Conservation (phyloP, 1,140 invertebrate species). For the Lepidurus arcticus region DNA sequence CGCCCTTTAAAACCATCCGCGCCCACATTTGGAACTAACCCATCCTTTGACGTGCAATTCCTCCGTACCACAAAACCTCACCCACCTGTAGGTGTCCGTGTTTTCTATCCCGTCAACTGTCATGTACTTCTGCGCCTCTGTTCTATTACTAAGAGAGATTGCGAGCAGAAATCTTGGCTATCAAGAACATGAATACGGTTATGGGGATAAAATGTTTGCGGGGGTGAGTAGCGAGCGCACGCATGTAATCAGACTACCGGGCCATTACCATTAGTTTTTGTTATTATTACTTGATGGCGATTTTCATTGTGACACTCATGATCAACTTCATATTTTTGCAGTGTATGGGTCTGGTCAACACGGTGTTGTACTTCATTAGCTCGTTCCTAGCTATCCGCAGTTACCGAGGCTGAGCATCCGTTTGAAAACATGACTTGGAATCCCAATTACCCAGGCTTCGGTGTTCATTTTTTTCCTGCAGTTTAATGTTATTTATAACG, state of each 20-base stretch:
- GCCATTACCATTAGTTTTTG: not conserved
- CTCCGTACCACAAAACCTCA: constrained; percentile 27
- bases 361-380: constrained; percentile 64
- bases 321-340: constrained; percentile 41
- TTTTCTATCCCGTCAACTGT: constrained; percentile 36
- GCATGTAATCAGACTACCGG: not conserved
- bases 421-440: not conserved
- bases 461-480: too few relatives aligned
- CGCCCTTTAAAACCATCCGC: not conserved
- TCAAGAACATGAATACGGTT: constrained; percentile 35
- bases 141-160: constrained; percentile 29
- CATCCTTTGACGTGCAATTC: constrained; percentile 25
- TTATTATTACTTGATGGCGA: not conserved
- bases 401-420: constrained; percentile 58
- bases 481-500: not conserved
- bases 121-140: constrained; percentile 37
- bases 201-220: constrained; percentile 38
- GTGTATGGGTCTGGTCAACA: constrained; percentile 64
- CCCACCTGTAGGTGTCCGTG: constrained; percentile 34
- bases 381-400: constrained; percentile 62
- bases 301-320: not conserved
- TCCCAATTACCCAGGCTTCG: not conserved
- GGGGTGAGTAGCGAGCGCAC: constrained; percentile 37
- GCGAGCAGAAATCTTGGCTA: constrained; percentile 31
- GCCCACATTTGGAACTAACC: not conserved